A percentile compares a stretch with the other conserved stretches of the same genome.
phyloP scores from a whole-genome alignment of 2,113 vertebrate genomes.

The Cebidichthys violaceus region DNA sequence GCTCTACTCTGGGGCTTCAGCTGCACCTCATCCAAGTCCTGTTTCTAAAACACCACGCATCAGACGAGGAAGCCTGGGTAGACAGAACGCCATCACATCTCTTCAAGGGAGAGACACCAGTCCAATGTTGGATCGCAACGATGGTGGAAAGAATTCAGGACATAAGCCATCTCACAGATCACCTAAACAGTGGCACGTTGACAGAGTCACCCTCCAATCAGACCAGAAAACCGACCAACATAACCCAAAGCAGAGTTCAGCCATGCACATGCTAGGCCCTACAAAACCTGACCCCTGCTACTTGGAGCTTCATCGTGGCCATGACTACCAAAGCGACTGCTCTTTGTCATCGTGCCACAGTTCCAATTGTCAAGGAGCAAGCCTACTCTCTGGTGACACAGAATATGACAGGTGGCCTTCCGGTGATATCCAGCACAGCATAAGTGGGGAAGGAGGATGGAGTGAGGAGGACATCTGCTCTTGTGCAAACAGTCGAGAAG shows the following conservation, averaged over 20 bases:
- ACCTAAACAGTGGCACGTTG: conserved; percentile 41
- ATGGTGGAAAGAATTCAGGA: conserved; percentile 42
- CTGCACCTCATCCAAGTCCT: conserved; percentile 46
- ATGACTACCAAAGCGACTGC: conserved; percentile 77
- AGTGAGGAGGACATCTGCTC: conserved; percentile 79
- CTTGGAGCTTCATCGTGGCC: conserved; percentile 52
- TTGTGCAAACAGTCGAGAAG: conserved; percentile 71
- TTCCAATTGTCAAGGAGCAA: conserved; percentile 61
- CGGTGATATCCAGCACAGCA: conserved; percentile 64
- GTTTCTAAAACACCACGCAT: conserved; percentile 69
- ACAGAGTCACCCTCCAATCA: conserved; percentile 14
- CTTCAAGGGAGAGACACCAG: conserved; percentile 49
- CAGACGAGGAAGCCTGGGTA: conserved; percentile 67
- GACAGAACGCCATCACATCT: conserved; percentile 70
- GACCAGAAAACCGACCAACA: conserved; percentile 44
- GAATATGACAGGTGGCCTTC: conserved; percentile 60
- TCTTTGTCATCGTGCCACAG: conserved; percentile 78
- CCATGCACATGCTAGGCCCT: conserved; percentile 17
- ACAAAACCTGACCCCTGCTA: conserved; percentile 47
- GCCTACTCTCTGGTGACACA: conserved; percentile 49
- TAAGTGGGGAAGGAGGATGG: conserved; percentile 75
- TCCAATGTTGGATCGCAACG: conserved; percentile 49
- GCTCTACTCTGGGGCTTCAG: conserved; percentile 81
- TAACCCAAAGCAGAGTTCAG: conserved; percentile 46
- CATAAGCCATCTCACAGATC: conserved; percentile 24